Base-by-base conservation (phyloP, 2,113 vertebrate species). In the Solenodon paradoxus region DNA sequence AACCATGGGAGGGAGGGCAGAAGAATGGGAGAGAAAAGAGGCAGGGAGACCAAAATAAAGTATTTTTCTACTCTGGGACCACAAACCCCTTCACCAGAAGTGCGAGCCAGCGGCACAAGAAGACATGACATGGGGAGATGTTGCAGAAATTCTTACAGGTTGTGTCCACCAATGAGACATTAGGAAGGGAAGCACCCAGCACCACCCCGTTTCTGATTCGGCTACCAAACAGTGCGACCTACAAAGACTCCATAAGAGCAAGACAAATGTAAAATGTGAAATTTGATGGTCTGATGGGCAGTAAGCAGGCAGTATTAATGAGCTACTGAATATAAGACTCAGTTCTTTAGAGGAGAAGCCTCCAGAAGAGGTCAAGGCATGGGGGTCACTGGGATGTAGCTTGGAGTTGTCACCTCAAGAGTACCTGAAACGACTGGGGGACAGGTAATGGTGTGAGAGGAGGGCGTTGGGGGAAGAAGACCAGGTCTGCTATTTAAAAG, bases 21-120 rank as follows among this genome's bases (percentile, higher is more conserved):
- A 6, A 30, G 57, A 22, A 2, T 30, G 8, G 4, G 16, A 22
- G 10, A 32, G 35, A 2, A 2, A 0, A 40, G 17, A 69, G 10
- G 40, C 19, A 75, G 3, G 7, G 15, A 75, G 35, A 53, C 32
- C 30, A 91, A 78, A 38, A 47, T 9, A 22, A 77, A 12, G 26
- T 72, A 20, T 57, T 49, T 77, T 68, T 89, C 13, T 12, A 13
- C 20, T 61, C 66, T 19, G 5, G 63, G 28, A 66, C n/a, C n/a
- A n/a, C 42, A 32, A 35, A 59, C 28, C 35, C 59, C 24, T 88
- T 77, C 40, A 9, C 10, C 0, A 0, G 32, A 35, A 35, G 9
- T 30, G 16, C 19, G 28, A 71, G 30, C n/a, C 0, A 13, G 16
- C n/a, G n/a, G n/a, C n/a, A n/a, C n/a, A n/a, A n/a, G n/a, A 0